phyloP scores from a whole-genome alignment of 2,797 vertebrate genomes.

The Cyprinella venusta region DNA sequence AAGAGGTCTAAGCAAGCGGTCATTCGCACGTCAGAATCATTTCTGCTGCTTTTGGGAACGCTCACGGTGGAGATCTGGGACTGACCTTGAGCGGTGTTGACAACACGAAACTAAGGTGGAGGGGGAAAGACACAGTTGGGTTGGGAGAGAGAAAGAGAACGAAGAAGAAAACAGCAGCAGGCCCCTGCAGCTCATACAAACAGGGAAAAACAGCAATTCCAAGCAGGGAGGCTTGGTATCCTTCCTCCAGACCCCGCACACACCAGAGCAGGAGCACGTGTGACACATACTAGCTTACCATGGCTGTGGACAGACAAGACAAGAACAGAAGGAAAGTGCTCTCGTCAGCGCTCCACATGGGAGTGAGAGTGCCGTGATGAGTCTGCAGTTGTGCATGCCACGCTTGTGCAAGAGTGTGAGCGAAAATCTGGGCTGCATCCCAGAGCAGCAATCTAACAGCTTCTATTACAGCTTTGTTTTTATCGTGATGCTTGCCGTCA shows the following conservation, averaged over 20 bases:
- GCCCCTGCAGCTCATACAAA: constrained; percentile 58
- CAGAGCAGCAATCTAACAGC: constrained; percentile 15
- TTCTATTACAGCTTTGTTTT: constrained; percentile 38
- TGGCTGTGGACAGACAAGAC: constrained; percentile 16
- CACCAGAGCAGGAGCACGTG: constrained; percentile 1
- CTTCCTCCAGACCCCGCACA: constrained; percentile 38
- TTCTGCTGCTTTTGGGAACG: background rate
- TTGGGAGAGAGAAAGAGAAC: background rate
- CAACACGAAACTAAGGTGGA: constrained; percentile 3
- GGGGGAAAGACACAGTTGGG: background rate
- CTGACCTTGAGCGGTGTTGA: constrained; percentile 38
- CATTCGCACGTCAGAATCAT: background rate
- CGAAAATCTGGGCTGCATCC: constrained; percentile 43
- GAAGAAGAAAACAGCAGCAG: constrained; percentile 9
- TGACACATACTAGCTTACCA: background rate
- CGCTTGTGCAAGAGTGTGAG: constrained; percentile 50
- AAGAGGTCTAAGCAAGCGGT: background rate
- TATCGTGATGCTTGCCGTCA: constrained; percentile 20
- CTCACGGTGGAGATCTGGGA: background rate
- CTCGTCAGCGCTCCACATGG: constrained; percentile 11
- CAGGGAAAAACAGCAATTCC: constrained; percentile 40
- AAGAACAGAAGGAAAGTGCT: constrained; percentile 23
- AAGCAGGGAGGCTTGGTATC: constrained; percentile 56
- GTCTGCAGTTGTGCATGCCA: constrained; percentile 57
- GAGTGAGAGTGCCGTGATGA: constrained; percentile 27